phyloP scores from a whole-genome alignment of 2,888 invertebrate genomes.

The Cerastis rubricosa region DNA sequence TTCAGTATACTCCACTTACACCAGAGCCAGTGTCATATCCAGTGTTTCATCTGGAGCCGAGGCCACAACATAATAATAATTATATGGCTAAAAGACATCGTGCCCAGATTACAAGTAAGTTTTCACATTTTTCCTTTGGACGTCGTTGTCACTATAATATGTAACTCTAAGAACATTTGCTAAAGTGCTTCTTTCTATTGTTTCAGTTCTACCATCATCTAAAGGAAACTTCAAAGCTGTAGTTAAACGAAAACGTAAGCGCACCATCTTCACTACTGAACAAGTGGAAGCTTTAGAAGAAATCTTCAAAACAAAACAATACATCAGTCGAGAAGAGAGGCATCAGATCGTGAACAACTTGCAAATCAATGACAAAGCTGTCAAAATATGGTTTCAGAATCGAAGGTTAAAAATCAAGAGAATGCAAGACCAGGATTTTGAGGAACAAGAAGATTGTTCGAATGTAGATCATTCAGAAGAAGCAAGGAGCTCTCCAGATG shows the following conservation, averaged over 20 bases:
- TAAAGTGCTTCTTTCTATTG: not conserved
- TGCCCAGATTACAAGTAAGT: conserved; percentile 70
- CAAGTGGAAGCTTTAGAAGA: conserved; percentile 94
- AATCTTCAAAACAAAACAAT: conserved; percentile 92
- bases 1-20: conserved; percentile 45
- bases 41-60: conserved; percentile 25
- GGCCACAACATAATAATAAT: conserved; percentile 15
- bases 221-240: conserved; percentile 66
- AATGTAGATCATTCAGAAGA: conserved; percentile 22
- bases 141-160: not conserved
- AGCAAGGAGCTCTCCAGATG: conserved; percentile 40
- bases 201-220: conserved; percentile 64
- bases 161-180: not conserved
- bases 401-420: conserved; percentile 93
- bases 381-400: conserved; percentile 96
- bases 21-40: conserved; percentile 28
- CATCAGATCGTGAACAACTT: conserved; percentile 92
- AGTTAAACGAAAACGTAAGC: conserved; percentile 90
- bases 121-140: not conserved
- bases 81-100: conserved; percentile 52
- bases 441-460: conserved; percentile 31
- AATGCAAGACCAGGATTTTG: conserved; percentile 71
- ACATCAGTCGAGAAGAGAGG: conserved; percentile 93
- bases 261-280: conserved; percentile 94
- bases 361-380: conserved; percentile 92